Percentiles rank a stretch among this genome's conserved stretches.
Conservation (phyloP, 2,888 invertebrate species). For the Melieria omissa region DNA sequence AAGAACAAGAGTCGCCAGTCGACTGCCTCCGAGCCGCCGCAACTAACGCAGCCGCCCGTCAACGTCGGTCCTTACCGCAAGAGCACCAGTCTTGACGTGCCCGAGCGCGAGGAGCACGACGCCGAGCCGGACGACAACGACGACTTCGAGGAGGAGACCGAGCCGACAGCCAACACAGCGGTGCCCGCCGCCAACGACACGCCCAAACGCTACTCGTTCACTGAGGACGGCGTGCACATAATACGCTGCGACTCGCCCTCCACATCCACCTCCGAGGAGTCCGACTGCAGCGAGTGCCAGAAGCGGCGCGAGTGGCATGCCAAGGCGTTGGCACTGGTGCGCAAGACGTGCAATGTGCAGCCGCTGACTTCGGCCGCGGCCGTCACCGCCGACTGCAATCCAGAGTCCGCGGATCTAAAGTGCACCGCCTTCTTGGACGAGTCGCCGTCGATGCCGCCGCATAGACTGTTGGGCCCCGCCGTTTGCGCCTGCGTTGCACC, state of each 20-base stretch:
- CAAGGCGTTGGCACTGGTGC: conserved; percentile 64
- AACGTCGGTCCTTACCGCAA: conserved; percentile 72
- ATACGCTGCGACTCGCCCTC: conserved; percentile 67
- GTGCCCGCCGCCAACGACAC: conserved; percentile 43
- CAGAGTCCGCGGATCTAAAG: conserved; percentile 45
- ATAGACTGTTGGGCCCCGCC: conserved; percentile 74
- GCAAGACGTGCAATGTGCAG: conserved; percentile 66
- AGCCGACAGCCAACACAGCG: conserved; percentile 40
- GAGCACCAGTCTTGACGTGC: conserved; percentile 79
- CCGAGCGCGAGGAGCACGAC: conserved; percentile 66
- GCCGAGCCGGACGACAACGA: conserved; percentile 43
- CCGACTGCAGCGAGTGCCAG: conserved; percentile 67
- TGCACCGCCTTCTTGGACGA: conserved; percentile 46
- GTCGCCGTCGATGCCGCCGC: conserved; percentile 75
- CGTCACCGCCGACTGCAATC: conserved; percentile 44
- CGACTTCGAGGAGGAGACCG: conserved; percentile 41
- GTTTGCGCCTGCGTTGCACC: conserved; percentile 79
- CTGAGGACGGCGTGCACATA: conserved; percentile 74
- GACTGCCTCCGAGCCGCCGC: conserved; percentile 68
- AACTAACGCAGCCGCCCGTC: conserved; percentile 58
- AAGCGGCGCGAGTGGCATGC: conserved; percentile 68
- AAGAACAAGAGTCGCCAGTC: conserved; percentile 64
- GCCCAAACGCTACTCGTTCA: conserved; percentile 77
- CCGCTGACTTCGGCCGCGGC: conserved; percentile 48
- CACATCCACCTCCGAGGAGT: conserved; percentile 66